Evolutionary conservation across 64 coral and sea anemone genomes (phyloP).

Genomic region (Porites lutea): DNA sequence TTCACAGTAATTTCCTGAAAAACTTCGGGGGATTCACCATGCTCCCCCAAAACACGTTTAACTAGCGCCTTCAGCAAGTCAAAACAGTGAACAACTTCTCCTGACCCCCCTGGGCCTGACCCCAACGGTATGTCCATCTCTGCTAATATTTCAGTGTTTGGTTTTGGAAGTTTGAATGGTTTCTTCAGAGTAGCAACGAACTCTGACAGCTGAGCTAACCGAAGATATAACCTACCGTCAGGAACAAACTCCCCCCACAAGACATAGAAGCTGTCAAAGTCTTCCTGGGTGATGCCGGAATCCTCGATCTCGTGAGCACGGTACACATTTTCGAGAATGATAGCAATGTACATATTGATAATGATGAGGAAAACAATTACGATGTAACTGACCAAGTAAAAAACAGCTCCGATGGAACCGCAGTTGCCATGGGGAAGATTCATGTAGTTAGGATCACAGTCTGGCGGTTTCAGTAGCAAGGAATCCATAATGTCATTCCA

Average conservation of each 20-base stretch:
- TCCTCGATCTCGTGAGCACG: slow-evolving; percentile 88
- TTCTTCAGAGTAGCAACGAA: slow-evolving; percentile 77
- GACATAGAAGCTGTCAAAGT: slow-evolving; percentile 87
- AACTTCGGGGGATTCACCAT: slow-evolving; percentile 82
- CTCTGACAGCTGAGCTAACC: slow-evolving; percentile 70
- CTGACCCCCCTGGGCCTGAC: slow-evolving; percentile 67
- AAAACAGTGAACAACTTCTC: slow-evolving; percentile 86
- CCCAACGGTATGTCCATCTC: slow-evolving; percentile 78
- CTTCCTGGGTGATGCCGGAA: slow-evolving; percentile 81
- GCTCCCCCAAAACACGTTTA: slow-evolving; percentile 60
- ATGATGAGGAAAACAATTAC: slow-evolving; percentile 83
- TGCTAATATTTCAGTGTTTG: slow-evolving; percentile 20
- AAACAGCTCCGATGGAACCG: slow-evolving; percentile 66
- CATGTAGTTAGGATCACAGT: slow-evolving; percentile 75
- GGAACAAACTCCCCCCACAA: slow-evolving; percentile 84
- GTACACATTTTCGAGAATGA: slow-evolving; percentile 86
- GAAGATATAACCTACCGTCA: slow-evolving; percentile 81
- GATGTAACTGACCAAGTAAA: slow-evolving; percentile 78
- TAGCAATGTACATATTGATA: slow-evolving; percentile 96
- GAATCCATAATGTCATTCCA: slow-evolving; percentile 90
- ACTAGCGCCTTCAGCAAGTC: slow-evolving; percentile 89
- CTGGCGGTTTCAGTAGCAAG: slow-evolving; percentile 78
- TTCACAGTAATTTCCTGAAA: slow-evolving; percentile 86
- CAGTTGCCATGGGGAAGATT: slow-evolving; percentile 78
- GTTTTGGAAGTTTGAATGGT: slow-evolving; percentile 67